Conservation (phyloP, 2,797 vertebrate genomes). For the Eulemur coronatus region DNA sequence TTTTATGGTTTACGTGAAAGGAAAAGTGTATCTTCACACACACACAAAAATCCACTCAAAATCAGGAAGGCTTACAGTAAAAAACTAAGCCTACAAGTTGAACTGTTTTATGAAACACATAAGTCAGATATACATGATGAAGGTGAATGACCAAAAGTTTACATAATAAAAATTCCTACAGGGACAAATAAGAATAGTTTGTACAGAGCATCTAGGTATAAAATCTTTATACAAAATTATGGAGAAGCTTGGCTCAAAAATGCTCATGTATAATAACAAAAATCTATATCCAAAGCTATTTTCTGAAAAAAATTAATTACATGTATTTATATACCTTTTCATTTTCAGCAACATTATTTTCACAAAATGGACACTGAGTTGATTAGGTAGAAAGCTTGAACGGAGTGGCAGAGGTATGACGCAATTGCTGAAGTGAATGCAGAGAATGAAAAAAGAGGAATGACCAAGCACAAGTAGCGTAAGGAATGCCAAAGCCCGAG, state of each 20-base stretch:
- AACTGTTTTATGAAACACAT: neutral
- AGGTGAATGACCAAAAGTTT: neutral
- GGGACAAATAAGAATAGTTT: neutral
- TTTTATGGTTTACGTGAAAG: neutral
- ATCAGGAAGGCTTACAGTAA: neutral
- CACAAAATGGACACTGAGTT: neutral
- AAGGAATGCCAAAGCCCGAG: neutral
- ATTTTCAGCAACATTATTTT: neutral
- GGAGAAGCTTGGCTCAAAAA: neutral
- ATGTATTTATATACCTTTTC: neutral
- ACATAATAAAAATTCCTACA: neutral
- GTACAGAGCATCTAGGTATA: neutral
- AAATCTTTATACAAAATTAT: neutral
- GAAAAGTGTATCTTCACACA: neutral
- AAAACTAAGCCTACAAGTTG: neutral
- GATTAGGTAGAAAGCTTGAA: neutral
- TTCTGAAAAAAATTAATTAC: constrained; percentile 2
- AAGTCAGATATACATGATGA: neutral
- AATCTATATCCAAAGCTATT: neutral
- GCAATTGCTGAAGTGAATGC: neutral
- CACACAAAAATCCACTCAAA: neutral
- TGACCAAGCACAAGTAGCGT: neutral
- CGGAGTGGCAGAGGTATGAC: neutral
- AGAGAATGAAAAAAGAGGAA: neutral
- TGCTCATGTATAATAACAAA: neutral